Evolutionary conservation across 1,140 invertebrate genomes (phyloP).

Genomic region (Saccostrea echinata): DNA sequence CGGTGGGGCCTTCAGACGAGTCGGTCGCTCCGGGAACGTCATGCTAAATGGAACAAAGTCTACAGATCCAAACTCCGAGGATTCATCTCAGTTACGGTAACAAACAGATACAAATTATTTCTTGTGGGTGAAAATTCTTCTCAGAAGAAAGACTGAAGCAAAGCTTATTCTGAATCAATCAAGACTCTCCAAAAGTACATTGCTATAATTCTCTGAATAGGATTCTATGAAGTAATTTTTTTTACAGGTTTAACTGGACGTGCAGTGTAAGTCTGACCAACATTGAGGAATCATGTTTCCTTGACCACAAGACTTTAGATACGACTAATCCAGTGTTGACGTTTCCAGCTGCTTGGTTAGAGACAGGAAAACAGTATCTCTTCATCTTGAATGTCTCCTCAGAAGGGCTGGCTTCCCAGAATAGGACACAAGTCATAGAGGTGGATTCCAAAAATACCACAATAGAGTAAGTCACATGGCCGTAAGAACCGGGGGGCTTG

Average conservation of each 20-base stretch:
- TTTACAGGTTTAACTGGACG: conserved; percentile 60
- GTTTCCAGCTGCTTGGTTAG: neutral
- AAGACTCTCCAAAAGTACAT: too few species aligned
- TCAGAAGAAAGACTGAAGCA: too few species aligned
- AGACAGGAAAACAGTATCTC: neutral
- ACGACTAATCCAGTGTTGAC: neutral
- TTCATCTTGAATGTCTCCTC: neutral
- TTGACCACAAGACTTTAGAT: neutral
- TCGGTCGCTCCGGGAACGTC: conserved; percentile 42
- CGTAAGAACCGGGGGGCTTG: too few species aligned
- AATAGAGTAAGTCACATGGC: neutral
- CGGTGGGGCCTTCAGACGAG: conserved; percentile 59
- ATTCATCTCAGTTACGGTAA: conserved; percentile 49
- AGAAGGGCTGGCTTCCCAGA: neutral
- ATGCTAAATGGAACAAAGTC: conserved; percentile 62
- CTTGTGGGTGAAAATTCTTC: neutral
- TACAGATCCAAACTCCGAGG: conserved; percentile 55
- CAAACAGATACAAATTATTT: neutral
- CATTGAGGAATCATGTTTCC: neutral
- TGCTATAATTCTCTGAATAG: too few species aligned
- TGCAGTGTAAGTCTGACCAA: conserved; percentile 35
- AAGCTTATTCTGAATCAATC: too few species aligned
- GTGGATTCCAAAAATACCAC: neutral
- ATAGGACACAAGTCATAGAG: neutral
- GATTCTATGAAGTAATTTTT: neutral